A percentile compares a stretch with the other conserved stretches of the same genome.
These are phyloP conservation scores for Ethmia dodecea DNA, from an alignment of 2,888 invertebrate genomes.

Conservation along the genomic window DNA sequence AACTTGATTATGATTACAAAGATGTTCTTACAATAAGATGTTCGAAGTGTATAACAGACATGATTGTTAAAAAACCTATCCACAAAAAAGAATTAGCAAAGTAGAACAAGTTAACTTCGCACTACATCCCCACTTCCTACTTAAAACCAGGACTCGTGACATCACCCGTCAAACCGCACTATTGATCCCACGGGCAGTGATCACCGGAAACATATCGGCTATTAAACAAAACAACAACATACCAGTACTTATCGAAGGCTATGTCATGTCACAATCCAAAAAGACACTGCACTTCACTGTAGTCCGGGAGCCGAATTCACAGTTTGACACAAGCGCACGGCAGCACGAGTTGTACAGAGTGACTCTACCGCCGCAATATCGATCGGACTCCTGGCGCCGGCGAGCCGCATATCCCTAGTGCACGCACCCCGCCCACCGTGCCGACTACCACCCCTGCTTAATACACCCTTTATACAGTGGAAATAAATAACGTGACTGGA, in stretches of 20 bases:
- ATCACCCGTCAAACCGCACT: conserved; percentile 43
- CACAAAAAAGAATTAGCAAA: too few species aligned
- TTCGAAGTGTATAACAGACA: too few species aligned
- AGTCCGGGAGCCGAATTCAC: conserved; percentile 27
- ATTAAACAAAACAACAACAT: conserved; percentile 24
- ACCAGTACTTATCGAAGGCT: conserved; percentile 46
- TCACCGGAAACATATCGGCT: conserved; percentile 28
- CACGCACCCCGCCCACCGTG: conserved; percentile 63
- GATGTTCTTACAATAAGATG: too few species aligned
- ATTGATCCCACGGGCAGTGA: conserved; percentile 43
- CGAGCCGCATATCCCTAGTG: conserved; percentile 70
- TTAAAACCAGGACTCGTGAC: conserved; percentile 35
- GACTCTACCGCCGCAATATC: conserved; percentile 59
- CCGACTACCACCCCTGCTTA: conserved; percentile 40
- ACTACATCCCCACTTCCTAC: conserved; percentile 10
- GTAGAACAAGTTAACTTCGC: too few species aligned
- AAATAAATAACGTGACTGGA: conserved; percentile 21
- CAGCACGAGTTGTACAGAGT: conserved; percentile 47
- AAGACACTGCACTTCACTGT: conserved; percentile 33
- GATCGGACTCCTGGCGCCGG: conserved; percentile 71
- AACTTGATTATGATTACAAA: too few species aligned
- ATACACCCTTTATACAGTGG: conserved; percentile 37
- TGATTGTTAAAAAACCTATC: too few species aligned
- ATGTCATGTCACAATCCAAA: conserved; percentile 65
- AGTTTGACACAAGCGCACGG: conserved; percentile 49